phyloP scores from a whole-genome alignment of 1,140 invertebrate species.

The Cyphomyrmex costatus region DNA sequence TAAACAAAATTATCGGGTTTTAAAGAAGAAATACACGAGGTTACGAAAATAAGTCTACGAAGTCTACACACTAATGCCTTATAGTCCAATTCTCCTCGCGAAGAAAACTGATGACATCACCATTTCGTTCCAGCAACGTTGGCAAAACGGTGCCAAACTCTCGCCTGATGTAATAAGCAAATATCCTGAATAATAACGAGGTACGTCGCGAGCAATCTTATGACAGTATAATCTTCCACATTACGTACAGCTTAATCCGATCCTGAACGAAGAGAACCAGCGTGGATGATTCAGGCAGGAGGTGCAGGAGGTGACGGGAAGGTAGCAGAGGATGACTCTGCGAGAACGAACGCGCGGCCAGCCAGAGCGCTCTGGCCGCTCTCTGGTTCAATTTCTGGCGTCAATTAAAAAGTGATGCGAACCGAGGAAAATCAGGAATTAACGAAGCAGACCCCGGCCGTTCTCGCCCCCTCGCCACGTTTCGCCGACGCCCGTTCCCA shows the following conservation, averaged over 20 bases:
- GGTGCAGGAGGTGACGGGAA: neutral
- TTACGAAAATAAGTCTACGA: neutral
- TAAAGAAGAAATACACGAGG: neutral
- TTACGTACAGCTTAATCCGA: slow-evolving; percentile 65
- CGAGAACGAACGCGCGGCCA: slow-evolving; percentile 75
- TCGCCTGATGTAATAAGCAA: slow-evolving; percentile 28
- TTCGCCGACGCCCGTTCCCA: slow-evolving; percentile 69
- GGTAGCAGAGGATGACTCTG: slow-evolving; percentile 81
- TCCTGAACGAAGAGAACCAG: slow-evolving; percentile 60
- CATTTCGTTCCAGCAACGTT: slow-evolving; percentile 8
- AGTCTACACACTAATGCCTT: neutral
- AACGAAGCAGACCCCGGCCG: slow-evolving; percentile 78
- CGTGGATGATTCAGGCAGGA: slow-evolving; percentile 75
- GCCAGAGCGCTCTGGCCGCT: slow-evolving; percentile 60
- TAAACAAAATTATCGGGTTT: neutral
- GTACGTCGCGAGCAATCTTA: slow-evolving; percentile 37
- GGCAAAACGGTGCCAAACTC: neutral
- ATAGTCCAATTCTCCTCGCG: neutral
- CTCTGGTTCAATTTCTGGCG: slow-evolving; percentile 85
- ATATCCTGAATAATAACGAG: slow-evolving; percentile 49
- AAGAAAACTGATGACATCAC: neutral
- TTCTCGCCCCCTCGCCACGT: slow-evolving; percentile 33
- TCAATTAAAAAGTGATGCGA: slow-evolving; percentile 87
- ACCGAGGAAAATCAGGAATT: slow-evolving; percentile 87
- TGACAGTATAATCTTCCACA: slow-evolving; percentile 52